Percentiles rank a stretch among this genome's conserved stretches.
phyloP scores from a whole-genome alignment of 2,888 invertebrate species.

The Saturnia pavonia region DNA sequence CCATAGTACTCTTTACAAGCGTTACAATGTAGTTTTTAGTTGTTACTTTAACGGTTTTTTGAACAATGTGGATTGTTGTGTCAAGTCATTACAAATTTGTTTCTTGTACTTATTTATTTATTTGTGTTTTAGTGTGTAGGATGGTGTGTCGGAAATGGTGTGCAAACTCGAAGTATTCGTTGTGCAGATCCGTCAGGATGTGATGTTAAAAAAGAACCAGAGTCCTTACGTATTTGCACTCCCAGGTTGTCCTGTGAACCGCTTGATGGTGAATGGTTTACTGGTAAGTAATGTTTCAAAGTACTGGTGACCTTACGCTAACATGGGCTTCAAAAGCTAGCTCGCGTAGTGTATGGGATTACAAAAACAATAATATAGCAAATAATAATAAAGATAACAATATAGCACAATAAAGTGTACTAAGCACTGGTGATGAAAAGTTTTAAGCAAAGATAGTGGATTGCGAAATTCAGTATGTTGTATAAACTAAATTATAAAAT shows the following conservation, averaged over 20 bases:
- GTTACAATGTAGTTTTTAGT: constrained; percentile 12
- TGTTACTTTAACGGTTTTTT: constrained; percentile 1
- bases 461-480: too few species aligned
- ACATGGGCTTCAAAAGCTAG: neutral
- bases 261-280: constrained; percentile 90
- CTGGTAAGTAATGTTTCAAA: constrained; percentile 72
- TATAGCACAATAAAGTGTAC: too few species aligned
- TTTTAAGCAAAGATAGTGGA: too few species aligned
- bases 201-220: constrained; percentile 81
- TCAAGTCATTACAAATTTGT: neutral
- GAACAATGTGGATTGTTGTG: neutral
- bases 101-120: neutral
- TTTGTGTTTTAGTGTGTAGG: constrained; percentile 83
- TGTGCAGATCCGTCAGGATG: constrained; percentile 86
- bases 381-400: too few species aligned
- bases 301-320: neutral
- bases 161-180: constrained; percentile 86
- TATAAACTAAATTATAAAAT: too few species aligned
- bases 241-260: constrained; percentile 84
- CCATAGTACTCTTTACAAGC: constrained; percentile 1
- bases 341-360: too few species aligned
- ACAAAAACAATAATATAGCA: too few species aligned
- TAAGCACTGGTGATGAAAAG: too few species aligned
- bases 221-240: constrained; percentile 83
- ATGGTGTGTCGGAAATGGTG: constrained; percentile 87